Base-by-base conservation (phyloP, 2,888 invertebrate species). In the Hirtodrosophila alboralis region DNA sequence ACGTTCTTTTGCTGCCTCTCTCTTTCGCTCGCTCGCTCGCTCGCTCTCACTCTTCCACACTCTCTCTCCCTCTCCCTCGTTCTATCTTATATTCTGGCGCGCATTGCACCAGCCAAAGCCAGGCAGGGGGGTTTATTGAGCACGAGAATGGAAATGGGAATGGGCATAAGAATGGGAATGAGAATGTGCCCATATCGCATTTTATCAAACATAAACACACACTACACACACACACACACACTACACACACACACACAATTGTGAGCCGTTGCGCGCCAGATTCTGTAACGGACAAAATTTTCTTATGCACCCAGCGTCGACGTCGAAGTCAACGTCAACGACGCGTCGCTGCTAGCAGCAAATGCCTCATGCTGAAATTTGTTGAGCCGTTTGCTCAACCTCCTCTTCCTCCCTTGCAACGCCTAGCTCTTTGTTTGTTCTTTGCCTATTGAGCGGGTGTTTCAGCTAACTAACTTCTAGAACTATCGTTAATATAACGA, bases 101-200 rank as follows among this genome's bases (percentile, higher is more conserved):
- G 48, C 63, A 52, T 30, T 63, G 74, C 71, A 71, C 68, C 64
- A 71, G 73, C 68, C 68, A 53, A 30, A n/a, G 51, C 49, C 40
- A 43, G 72, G 59, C 58, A 63, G 63, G 59, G 70, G 73, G 73
- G 68, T 72, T 72, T 72, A 68, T 73, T 72, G 71, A 72, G 71
- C 59, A 68, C 65, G 48, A 65, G 63, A 48, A 70, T 52, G 53
- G 30, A 47, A 58, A 37, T 64, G 51, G 21, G 51, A 47, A 54
- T 59, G 53, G 21, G 23, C 41, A 59, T 58, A 21, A 13, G 13
- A 58, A 47, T 47, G 38, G 26, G 53, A 53, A 34, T 53, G 75
- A 76, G 77, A 80, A 84, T 83, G 85, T 79, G 85, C 79, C 80
- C 81, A 83, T 85, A 83, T 83, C 85, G 85, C 80, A 79, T 83